Evolutionary conservation across 2,113 vertebrate species (phyloP), one percentile per base, ranked within the genome.

Genomic region (Pantherophis guttatus): DNA sequence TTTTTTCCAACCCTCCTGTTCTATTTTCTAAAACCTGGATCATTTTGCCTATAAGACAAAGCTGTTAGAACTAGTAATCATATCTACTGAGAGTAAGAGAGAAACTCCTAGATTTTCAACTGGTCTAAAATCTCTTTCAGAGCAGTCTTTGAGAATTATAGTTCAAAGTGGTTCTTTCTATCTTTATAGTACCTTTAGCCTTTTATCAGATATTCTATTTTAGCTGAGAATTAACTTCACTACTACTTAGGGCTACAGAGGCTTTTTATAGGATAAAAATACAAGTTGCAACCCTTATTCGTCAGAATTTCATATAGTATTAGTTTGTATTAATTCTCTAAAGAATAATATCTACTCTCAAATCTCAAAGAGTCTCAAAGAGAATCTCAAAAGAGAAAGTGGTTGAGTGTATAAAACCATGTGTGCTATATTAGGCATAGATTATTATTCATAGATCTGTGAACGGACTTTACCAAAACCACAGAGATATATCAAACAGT

Each of bases 391-490:
- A 48, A 92, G 24, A 44, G 21, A 89, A n/a, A 62, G 44, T 50
- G 8, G 50, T 92, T 57, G 33, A 29, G 12, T 75, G 52, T 6
- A 33, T 26, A 93, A 13, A 58, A 29, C 5, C 19, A 86, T 86
- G 17, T 50, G 58, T 11, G 88, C 24, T n/a, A 86, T 23, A 39
- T 23, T n/a, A 86, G 48, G 75, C 75, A 62, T 81, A 44, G 33
- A 81, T 15, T 8, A 33, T 54, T 81, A 53, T n/a, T 62, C 52
- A 53, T 21, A 62, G 55, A 29, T 50, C 39, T 90, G 48, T 44
- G 88, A 93, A 93, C 0, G 53, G 88, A 93, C 89, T 58, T 86
- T 93, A 90, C 75, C n/a, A 93, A 90, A 93, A 62, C n/a, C 57
- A 86, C 75, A 86, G 75, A 86, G 88, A 90, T 93, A 90, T 90